Base-by-base conservation (phyloP, 2,888 invertebrate species). In the Mesorhabditis sp. region DNA sequence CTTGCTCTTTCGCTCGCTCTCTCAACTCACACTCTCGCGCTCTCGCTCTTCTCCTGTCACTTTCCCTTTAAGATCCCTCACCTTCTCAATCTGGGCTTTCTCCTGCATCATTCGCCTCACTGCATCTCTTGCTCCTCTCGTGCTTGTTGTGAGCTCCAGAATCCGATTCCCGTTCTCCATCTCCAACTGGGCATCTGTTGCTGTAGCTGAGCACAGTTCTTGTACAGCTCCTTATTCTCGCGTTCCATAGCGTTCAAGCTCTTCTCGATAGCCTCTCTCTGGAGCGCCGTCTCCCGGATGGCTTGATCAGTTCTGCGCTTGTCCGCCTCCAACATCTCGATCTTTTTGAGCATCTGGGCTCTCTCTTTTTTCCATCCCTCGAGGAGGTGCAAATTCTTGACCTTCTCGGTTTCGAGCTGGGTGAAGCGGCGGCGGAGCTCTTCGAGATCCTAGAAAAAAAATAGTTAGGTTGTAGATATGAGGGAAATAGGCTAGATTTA, bases 121-220 rank as follows among this genome's bases (percentile, higher is more conserved):
- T 83, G 83, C 50, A 80, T 72, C 69, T 84, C 84, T 72, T 84
- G 84, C 67, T 84, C 84, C 66, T 84, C 83, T 65, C 84, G 78
- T 85, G 84, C 66, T 81, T 81, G 72, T 82, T 84, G 84, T 83
- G 64, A 84, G 74, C 69, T 85, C 84, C 43, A 84, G 67, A 50
- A 84, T 82, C 44, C 84, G 72, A 74, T 82, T 83, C 10, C 84
- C 84, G 67, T 84, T 84, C 70, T 84, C 84, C 83, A 85, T 85
- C 66, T 84, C 84, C 41, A 84, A 76, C 67, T 84, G 84, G 41
- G 83, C 83, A 84, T 85, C 66, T 84, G 84, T 70, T 84, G 85
- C 66, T 84, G 84, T 44, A 84, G 76, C 69, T 84, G 84, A 13
- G 84, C 83, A 69, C 84, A 84, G 73, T 84, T 84, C 75, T 83